These are phyloP conservation scores for Akabosia matsudoensis DNA, from an alignment of 1,140 invertebrate species.

Conservation along the genomic window DNA sequence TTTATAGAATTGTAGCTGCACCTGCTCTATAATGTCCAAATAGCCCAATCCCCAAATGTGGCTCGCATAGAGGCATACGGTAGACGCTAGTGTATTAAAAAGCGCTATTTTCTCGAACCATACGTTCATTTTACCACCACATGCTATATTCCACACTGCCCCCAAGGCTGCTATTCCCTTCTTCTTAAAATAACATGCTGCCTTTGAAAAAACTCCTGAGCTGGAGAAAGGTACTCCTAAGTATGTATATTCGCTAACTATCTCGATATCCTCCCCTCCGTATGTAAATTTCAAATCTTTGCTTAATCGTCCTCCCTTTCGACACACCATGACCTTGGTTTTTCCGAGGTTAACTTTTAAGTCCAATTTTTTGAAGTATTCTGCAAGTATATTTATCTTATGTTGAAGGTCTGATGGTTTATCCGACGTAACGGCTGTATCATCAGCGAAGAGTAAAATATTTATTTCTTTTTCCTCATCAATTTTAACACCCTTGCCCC, in stretches of 20 bases:
- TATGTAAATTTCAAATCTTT: slow-evolving; percentile 10
- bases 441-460: slow-evolving; percentile 28
- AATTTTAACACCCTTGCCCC: slow-evolving; percentile 23
- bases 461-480: neutral
- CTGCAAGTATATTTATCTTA: slow-evolving; percentile 3
- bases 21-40: slow-evolving; percentile 13
- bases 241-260: slow-evolving; percentile 36
- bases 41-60: slow-evolving; percentile 17
- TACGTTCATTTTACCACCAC: neutral
- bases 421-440: neutral
- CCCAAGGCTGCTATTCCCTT: neutral
- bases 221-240: slow-evolving; percentile 26
- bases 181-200: neutral
- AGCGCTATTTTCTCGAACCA: neutral
- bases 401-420: neutral
- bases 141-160: neutral
- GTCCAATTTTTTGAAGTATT: slow-evolving; percentile 37
- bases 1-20: slow-evolving; percentile 4
- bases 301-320: slow-evolving; percentile 26
- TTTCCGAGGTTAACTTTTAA: slow-evolving; percentile 44
- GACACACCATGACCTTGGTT: slow-evolving; percentile 46
- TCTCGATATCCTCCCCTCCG: slow-evolving; percentile 14
- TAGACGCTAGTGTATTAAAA: neutral
- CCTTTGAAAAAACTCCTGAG: neutral
- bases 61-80: slow-evolving; percentile 5